Evolutionary conservation across 1,140 invertebrate genomes (phyloP), one percentile per base, ranked within the genome.

Genomic region (Cherax quadricarinatus): DNA sequence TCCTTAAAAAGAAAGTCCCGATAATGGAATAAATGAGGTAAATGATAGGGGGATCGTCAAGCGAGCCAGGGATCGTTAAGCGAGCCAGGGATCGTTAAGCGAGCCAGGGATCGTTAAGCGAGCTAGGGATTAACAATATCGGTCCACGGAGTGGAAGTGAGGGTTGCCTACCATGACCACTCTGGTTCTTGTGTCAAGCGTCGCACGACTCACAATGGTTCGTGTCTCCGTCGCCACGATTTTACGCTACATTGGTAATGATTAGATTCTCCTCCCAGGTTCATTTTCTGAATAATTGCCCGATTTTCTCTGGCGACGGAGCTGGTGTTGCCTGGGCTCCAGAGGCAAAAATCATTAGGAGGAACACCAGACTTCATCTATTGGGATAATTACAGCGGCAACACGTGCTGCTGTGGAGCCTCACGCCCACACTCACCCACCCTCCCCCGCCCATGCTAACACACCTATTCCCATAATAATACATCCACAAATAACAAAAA

Each of bases 221-320:
- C 85, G 53, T 10, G 53, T 57, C 51, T 51, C 75, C 70, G 70
- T 75, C 48, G 70, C 70, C 51, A 48, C 21, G 86, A 87, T 87
- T 87, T 87, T 79, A 87, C 73, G 86, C 86, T 78, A 87, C 60
- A 79, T 79, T 79, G 70, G 86, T 66, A 87, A 87, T 87, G 86
- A 87, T 87, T 87, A 87, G 86, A 87, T 87, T 79, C 73, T 57
- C 53, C 53, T 51, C 49, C 30, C 14, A 53, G 70, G 86, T 87
- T 87, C 86, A 87, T 87, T 87, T 87, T 87, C 86, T 87, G 86
- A 87, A 87, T 87, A 87, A 87, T 87, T 87, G 86, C 86, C 86
- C 53, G 86, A 87, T 87, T 87, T 87, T 60, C 70, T 49, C 51
- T 48, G 41, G 49, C 73, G 49, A 9, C 6, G 24, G 66, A 14